phyloP scores from a whole-genome alignment of 2,888 invertebrate species.

The Ectemnius lituratus region DNA sequence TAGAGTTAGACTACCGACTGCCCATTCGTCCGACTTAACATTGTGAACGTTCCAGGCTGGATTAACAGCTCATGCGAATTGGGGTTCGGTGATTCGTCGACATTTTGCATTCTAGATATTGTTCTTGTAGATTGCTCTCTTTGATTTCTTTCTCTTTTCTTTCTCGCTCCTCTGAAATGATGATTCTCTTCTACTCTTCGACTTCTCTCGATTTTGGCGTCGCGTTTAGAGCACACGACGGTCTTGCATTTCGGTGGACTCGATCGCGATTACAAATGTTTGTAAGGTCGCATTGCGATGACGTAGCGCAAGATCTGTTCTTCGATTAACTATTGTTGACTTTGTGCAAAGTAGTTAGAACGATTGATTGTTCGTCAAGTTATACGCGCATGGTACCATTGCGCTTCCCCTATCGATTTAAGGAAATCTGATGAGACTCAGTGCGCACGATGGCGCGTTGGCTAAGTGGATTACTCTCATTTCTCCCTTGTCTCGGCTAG shows the following conservation, averaged over 20 bases:
- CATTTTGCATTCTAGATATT: conserved; percentile 49
- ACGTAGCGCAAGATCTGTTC: conserved; percentile 10
- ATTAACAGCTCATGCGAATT: conserved; percentile 76
- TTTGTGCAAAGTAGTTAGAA: conserved; percentile 9
- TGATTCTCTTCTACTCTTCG: conserved; percentile 11
- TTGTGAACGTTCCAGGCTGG: conserved; percentile 73
- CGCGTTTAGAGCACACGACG: conserved; percentile 6
- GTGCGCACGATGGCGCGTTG: conserved; percentile 28
- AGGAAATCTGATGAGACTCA: conserved; percentile 12
- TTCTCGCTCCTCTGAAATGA: conserved; percentile 18
- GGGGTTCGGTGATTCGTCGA: conserved; percentile 70
- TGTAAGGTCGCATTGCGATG: not conserved
- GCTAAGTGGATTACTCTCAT: conserved; percentile 30
- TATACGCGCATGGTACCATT: conserved; percentile 3
- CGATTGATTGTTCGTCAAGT: conserved; percentile 3
- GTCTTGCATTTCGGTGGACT: conserved; percentile 9
- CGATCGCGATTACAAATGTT: conserved; percentile 7
- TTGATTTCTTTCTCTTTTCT: conserved; percentile 33
- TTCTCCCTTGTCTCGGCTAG: conserved; percentile 24
- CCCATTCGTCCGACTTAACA: conserved; percentile 73
- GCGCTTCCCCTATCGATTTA: conserved; percentile 7
- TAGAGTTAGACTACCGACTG: conserved; percentile 59
- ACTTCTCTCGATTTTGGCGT: conserved; percentile 5
- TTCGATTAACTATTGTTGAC: not conserved
- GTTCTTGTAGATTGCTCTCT: conserved; percentile 35